These are phyloP conservation scores for Chymomyza fuscimana DNA, from an alignment of 2,888 invertebrate genomes.

Conservation along the genomic window DNA sequence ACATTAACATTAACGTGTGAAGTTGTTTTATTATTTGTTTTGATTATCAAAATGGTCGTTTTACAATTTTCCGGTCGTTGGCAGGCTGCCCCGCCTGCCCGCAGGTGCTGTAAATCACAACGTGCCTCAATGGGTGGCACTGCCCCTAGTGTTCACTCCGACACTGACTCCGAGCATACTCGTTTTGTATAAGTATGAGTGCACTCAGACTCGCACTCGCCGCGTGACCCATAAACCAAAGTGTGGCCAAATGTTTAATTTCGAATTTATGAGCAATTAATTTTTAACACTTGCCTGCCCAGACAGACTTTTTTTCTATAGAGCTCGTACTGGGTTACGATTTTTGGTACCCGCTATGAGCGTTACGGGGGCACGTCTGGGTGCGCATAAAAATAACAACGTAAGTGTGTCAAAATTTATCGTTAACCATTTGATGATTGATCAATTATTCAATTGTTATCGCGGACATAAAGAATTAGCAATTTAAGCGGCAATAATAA, in stretches of 20 bases:
- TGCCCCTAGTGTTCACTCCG: slow-evolving; percentile 23
- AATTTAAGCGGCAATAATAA: slow-evolving; percentile 3
- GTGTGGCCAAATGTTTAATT: slow-evolving; percentile 72
- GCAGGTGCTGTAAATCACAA: slow-evolving; percentile 60
- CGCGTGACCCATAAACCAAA: slow-evolving; percentile 53
- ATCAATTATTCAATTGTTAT: slow-evolving; percentile 45
- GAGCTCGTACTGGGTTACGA: neutral
- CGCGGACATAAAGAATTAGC: neutral
- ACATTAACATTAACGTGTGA: slow-evolving; percentile 60
- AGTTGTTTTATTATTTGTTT: slow-evolving; percentile 77
- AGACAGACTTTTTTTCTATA: neutral
- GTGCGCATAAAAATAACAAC: slow-evolving; percentile 24
- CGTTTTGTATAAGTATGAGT: neutral
- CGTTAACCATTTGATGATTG: slow-evolving; percentile 49
- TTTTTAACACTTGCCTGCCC: slow-evolving; percentile 57
- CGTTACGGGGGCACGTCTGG: neutral
- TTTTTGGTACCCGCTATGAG: neutral
- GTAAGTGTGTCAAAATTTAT: slow-evolving; percentile 47
- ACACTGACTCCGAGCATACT: slow-evolving; percentile 16
- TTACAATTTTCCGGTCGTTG: slow-evolving; percentile 69
- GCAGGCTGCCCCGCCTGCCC: slow-evolving; percentile 31
- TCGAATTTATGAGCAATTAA: slow-evolving; percentile 75
- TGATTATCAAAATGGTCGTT: slow-evolving; percentile 72
- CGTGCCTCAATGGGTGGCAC: slow-evolving; percentile 35
- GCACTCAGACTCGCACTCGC: slow-evolving; percentile 14